Conservation (phyloP, 1,140 invertebrate species). For the Eubasilissa regina region DNA sequence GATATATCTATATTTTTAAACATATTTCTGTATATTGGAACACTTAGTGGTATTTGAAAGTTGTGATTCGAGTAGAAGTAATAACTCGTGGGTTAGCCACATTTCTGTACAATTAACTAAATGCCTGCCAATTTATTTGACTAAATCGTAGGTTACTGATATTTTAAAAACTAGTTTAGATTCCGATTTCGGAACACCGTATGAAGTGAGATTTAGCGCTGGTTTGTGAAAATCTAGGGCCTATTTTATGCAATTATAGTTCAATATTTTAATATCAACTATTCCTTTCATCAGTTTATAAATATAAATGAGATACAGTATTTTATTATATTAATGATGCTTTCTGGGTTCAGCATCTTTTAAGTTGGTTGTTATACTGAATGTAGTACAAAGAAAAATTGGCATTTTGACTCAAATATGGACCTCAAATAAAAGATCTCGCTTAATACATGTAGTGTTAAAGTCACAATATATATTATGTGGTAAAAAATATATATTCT, state of each 20-base stretch:
- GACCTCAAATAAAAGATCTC: no score
- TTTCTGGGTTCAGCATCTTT: no score
- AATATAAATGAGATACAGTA: no score
- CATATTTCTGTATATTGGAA: conserved; percentile 25
- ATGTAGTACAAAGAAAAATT: no score
- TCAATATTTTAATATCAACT: background rate
- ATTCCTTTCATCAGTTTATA: no score
- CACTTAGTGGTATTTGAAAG: background rate
- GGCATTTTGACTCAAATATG: no score
- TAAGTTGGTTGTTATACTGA: no score
- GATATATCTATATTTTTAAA: conserved; percentile 30
- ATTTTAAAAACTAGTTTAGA: conserved; percentile 7
- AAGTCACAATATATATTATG: no score
- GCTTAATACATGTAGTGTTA: no score
- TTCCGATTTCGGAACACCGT: conserved; percentile 8
- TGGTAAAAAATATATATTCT: no score
- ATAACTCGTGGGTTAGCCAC: background rate
- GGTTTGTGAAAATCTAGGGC: conserved; percentile 24
- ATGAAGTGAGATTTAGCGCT: background rate
- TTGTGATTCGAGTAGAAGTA: conserved; percentile 25
- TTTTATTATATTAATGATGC: no score
- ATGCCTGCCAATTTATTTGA: conserved; percentile 30
- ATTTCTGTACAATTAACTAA: background rate
- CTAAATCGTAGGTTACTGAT: conserved; percentile 5
- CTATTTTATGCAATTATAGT: background rate